Evolutionary conservation across 1,140 invertebrate genomes (phyloP).

Genomic region (Cecropterus lyciades): DNA sequence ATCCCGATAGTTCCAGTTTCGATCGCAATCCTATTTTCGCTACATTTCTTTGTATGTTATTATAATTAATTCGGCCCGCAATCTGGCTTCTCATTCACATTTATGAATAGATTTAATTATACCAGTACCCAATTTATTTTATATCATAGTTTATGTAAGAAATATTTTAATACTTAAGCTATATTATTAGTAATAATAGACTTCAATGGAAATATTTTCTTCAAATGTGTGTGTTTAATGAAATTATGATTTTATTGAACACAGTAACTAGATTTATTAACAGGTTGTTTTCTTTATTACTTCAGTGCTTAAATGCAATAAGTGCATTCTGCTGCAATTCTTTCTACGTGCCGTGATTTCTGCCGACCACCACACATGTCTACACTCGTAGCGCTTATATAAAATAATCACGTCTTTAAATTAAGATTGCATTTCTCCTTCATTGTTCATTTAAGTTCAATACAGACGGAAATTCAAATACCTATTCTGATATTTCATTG

Average conservation of each 20-base stretch:
- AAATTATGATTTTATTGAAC: not conserved
- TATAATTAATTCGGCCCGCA: constrained; percentile 49
- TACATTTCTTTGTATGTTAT: constrained; percentile 54
- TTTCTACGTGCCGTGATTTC: constrained; percentile 24
- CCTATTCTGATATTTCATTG: constrained; percentile 27
- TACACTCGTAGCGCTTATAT: constrained; percentile 18
- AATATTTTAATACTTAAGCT: no score
- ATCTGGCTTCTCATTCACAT: constrained; percentile 23
- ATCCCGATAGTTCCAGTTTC: constrained; percentile 65
- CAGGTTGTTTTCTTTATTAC: constrained; percentile 3
- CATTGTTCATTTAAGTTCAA: constrained; percentile 25
- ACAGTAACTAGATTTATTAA: not conserved
- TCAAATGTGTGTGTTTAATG: no score
- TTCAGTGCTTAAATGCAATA: constrained; percentile 14
- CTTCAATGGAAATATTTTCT: no score
- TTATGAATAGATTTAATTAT: constrained; percentile 24
- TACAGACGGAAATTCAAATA: constrained; percentile 25
- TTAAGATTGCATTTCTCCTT: constrained; percentile 28
- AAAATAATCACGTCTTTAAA: constrained; percentile 32
- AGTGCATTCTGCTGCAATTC: constrained; percentile 23
- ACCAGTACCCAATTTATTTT: constrained; percentile 6
- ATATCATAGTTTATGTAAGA: not conserved
- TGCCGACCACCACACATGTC: constrained; percentile 11
- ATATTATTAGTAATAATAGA: no score
- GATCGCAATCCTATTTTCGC: constrained; percentile 54